These are phyloP conservation scores for Diphyllodes magnificus DNA, from an alignment of 2,113 vertebrate species.

Conservation along the genomic window DNA sequence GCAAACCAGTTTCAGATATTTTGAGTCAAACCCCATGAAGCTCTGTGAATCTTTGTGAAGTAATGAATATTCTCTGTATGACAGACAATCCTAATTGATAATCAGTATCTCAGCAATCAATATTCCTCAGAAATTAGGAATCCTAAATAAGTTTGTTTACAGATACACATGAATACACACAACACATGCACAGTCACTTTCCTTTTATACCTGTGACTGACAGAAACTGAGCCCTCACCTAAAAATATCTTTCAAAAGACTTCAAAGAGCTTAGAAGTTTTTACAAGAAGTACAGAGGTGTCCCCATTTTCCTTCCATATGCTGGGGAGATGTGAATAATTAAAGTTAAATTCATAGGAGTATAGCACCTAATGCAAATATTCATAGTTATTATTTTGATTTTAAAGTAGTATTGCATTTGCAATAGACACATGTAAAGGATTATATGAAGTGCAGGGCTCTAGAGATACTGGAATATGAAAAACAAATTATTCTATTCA, in stretches of 20 bases:
- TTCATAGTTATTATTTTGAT: background rate
- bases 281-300: background rate
- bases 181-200: background rate
- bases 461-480: background rate
- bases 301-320: background rate
- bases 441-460: background rate
- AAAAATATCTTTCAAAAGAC: slow-evolving; percentile 13
- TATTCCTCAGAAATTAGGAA: background rate
- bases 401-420: background rate
- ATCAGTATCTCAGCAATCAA: background rate
- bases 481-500: background rate
- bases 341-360: background rate
- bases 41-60: background rate
- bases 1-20: background rate
- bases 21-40: background rate
- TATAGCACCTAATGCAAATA: background rate
- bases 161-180: background rate
- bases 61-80: background rate
- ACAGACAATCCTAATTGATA: background rate
- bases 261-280: background rate
- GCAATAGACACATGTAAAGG: background rate
- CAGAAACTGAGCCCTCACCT: background rate
- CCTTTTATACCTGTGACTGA: background rate
- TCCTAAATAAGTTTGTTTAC: background rate
- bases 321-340: background rate